Evolutionary conservation across 2,888 invertebrate species (phyloP).

Genomic region (Pimpla rufipes): DNA sequence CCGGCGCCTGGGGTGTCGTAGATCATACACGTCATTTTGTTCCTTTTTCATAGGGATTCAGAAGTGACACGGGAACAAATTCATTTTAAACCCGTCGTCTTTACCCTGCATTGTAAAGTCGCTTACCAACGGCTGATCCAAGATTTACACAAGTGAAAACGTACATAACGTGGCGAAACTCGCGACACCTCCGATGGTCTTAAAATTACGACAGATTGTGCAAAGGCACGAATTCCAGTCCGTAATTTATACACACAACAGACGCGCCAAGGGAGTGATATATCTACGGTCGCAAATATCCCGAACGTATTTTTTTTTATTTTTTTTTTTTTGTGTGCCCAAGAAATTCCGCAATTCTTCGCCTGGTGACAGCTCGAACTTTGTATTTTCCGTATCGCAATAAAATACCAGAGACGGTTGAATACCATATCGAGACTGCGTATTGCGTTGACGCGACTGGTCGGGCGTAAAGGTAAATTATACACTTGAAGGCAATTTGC

Average conservation of each 20-base stretch:
- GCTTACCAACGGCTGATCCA: slow-evolving; percentile 44
- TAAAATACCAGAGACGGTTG: too few relatives aligned
- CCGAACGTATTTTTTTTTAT: slow-evolving; percentile 4
- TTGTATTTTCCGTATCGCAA: slow-evolving; percentile 39
- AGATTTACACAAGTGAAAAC: slow-evolving; percentile 64
- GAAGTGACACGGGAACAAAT: too few relatives aligned
- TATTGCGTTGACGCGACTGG: slow-evolving; percentile 47
- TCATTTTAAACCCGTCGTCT: slow-evolving; percentile 14
- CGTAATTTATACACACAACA: neutral
- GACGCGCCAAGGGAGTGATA: neutral
- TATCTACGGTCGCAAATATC: slow-evolving; percentile 53
- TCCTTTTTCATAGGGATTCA: too few relatives aligned
- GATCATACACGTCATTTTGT: neutral
- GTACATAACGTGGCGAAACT: neutral
- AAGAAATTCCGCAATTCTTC: slow-evolving; percentile 59
- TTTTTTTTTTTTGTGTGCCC: slow-evolving; percentile 42
- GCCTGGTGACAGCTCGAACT: slow-evolving; percentile 16
- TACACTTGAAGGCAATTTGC: too few relatives aligned
- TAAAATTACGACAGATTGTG: slow-evolving; percentile 54
- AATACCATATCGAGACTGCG: too few relatives aligned
- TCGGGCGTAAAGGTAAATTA: slow-evolving; percentile 2
- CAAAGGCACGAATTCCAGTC: neutral
- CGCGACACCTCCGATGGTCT: slow-evolving; percentile 51
- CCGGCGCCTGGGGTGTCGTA: slow-evolving; percentile 3
- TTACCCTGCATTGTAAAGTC: neutral